Evolutionary conservation across 1,140 invertebrate genomes (phyloP), one percentile per base, ranked within the genome.

Genomic region (Drosophila aff.): DNA sequence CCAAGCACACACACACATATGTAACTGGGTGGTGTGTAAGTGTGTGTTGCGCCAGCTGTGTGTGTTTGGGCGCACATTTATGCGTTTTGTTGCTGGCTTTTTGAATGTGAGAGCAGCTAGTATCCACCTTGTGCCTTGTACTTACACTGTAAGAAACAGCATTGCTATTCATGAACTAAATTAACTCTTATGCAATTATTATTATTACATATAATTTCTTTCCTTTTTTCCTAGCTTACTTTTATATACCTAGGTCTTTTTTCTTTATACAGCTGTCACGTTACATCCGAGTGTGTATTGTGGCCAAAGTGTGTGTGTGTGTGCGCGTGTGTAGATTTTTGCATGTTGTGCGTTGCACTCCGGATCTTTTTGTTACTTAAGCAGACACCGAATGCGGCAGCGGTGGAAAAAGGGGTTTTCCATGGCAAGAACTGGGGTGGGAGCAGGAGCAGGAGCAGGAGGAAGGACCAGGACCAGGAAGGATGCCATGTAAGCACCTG

Each of bases 1-100:
- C 2, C 18, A 28, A 31, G 26, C 53, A 16, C 8, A 36, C 8
- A 65, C 8, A 65, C 26, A 53, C 40, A 36, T 67, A 36, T 67
- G 46, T 61, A 15, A 28, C 47, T n/a, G 7, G 9, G 21, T 33
- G 43, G 40, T 52, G 23, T 55, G 43, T 23, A 23, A 3, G 40
- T 28, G 68, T 36, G 40, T 46, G 23, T 55, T 50, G 40, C 36
- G 44, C 28, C 57, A 62, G 40, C 52, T 69, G 61, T 55, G 47
- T 79, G 63, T 76, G 59, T 76, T 36, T 75, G 44, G 61, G 68
- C 61, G 65, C 75, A 82, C 83, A 87, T 82, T 87, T 87, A 86
- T 86, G 83, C 83, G 76, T 82, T 86, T 82, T 86, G 82, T 86
- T 86, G 72, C 64, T 80, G 72, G 44, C 23, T 71, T 59, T 76